phyloP scores from a whole-genome alignment of 2,113 vertebrate species.

The Gasterosteus aculeatus region DNA sequence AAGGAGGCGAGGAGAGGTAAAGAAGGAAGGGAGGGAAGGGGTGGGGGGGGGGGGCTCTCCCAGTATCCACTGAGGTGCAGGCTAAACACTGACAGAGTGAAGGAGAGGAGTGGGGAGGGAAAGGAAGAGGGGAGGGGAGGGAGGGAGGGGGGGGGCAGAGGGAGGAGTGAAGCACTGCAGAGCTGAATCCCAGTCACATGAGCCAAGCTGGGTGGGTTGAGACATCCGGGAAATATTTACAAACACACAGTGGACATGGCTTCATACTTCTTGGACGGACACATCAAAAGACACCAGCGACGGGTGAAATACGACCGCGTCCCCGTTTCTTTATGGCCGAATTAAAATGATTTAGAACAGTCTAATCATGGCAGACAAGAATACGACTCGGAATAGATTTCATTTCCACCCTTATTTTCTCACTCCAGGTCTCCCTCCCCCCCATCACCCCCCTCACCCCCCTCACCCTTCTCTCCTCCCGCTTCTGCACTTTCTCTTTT shows the following conservation, averaged over 20 bases:
- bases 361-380: conserved; percentile 17
- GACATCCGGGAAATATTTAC: conserved; percentile 74
- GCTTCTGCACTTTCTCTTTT: conserved; percentile 55
- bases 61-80: conserved; percentile 62
- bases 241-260: conserved; percentile 60
- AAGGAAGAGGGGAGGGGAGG: conserved; percentile 20
- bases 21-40: conserved; percentile 6
- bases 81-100: conserved; percentile 73
- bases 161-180: conserved; percentile 65
- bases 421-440: conserved; percentile 28
- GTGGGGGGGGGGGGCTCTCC: conserved; percentile 62
- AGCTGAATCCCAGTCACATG: conserved; percentile 67
- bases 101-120: conserved; percentile 59
- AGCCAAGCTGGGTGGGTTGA: conserved; percentile 55
- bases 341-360: conserved; percentile 39
- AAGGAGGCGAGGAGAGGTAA: conserved; percentile 5
- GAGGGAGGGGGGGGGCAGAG: conserved; percentile 44
- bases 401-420: conserved; percentile 40
- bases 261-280: conserved; percentile 36
- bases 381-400: conserved; percentile 34
- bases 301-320: background rate
- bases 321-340: background rate
- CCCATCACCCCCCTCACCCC: conserved; percentile 4
- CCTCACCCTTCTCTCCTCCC: conserved; percentile 23
- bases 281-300: conserved; percentile 24